Percentiles rank a stretch among this genome's conserved stretches.
Evolutionary conservation across 2,797 vertebrate genomes (phyloP).

Genomic region (Nyctibius grandis): DNA sequence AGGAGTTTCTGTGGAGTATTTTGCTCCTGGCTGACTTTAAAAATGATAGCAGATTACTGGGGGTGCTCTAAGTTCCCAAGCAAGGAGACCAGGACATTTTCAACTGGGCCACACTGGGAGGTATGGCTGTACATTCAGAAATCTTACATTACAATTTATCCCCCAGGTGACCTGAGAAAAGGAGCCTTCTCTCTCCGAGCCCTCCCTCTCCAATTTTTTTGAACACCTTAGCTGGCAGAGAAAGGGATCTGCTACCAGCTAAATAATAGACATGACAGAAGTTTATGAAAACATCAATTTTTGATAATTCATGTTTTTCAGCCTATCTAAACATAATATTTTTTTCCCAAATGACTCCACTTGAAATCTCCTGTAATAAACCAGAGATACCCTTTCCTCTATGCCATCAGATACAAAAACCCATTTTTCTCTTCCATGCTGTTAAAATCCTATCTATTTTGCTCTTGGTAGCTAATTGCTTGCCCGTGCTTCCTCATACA

Average conservation of each 20-base stretch:
- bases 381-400: not conserved
- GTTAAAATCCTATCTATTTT: not conserved
- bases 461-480: not conserved
- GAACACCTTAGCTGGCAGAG: not conserved
- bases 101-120: not conserved
- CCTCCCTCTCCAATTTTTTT: fast-evolving
- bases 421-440: not conserved
- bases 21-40: not conserved
- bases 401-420: fast-evolving
- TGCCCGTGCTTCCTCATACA: fast-evolving
- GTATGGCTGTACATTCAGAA: not conserved
- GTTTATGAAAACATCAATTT: not conserved
- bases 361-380: not conserved
- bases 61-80: not conserved
- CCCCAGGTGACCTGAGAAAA: not conserved
- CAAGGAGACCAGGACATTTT: not conserved
- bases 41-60: not conserved
- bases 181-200: not conserved
- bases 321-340: not conserved
- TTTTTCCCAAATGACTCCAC: not conserved
- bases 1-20: not conserved
- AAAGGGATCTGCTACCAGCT: not conserved
- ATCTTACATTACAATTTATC: not conserved
- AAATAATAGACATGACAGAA: not conserved
- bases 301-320: not conserved